These are phyloP conservation scores for Danio tinwini DNA, from an alignment of 2,797 vertebrate genomes.

Conservation along the genomic window DNA sequence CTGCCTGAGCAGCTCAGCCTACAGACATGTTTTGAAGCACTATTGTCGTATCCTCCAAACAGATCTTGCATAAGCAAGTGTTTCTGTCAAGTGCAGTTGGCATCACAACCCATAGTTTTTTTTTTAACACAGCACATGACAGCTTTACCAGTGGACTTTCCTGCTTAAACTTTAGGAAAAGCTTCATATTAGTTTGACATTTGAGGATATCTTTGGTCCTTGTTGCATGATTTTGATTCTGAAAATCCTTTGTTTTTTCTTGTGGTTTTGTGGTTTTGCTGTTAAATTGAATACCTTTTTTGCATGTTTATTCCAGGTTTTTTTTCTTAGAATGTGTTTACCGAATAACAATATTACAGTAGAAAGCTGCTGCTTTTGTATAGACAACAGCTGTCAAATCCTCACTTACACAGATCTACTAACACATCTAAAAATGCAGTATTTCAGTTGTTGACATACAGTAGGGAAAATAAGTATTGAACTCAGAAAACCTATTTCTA, in stretches of 20 bases:
- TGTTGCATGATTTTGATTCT: background rate
- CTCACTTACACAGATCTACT: no score
- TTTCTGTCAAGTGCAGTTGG: slow-evolving; percentile 39
- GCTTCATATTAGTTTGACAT: slow-evolving; percentile 24
- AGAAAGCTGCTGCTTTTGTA: no score
- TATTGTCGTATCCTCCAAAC: slow-evolving; percentile 25
- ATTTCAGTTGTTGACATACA: no score
- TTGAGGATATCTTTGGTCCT: slow-evolving; percentile 5
- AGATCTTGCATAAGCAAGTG: slow-evolving; percentile 40
- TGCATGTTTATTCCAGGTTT: background rate
- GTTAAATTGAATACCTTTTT: background rate
- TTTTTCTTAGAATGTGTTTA: background rate
- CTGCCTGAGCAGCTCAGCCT: slow-evolving; percentile 7
- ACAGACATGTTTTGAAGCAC: slow-evolving; percentile 21
- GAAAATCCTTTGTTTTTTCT: background rate
- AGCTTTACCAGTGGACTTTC: slow-evolving; percentile 29
- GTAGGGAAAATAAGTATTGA: no score
- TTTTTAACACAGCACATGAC: slow-evolving; percentile 12
- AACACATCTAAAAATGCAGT: no score
- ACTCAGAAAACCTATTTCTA: no score
- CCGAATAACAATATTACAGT: no score
- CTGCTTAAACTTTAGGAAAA: slow-evolving; percentile 22
- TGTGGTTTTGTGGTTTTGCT: slow-evolving; percentile 7
- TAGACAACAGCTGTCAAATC: no score
- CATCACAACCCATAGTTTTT: slow-evolving; percentile 11